Percentiles rank a stretch among this genome's conserved stretches.
Evolutionary conservation across 2,113 vertebrate species (phyloP).

Genomic region (Rynchops niger): DNA sequence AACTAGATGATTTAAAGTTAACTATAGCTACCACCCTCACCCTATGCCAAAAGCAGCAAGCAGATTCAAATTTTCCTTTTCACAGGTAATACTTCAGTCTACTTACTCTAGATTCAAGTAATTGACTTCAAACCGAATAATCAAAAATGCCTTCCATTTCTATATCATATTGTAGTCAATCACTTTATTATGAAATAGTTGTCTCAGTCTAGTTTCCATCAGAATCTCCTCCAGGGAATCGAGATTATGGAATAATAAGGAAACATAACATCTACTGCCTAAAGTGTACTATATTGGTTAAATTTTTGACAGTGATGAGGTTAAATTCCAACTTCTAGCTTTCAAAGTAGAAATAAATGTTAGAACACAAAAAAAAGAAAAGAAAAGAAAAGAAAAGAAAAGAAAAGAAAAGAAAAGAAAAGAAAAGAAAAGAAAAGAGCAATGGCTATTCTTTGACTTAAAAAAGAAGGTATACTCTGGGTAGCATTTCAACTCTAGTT

Average conservation of each 20-base stretch:
- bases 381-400: neutral
- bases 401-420: neutral
- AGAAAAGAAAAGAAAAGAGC: neutral
- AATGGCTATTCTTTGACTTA: neutral
- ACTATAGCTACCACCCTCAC: conserved; percentile 14
- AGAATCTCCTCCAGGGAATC: conserved; percentile 1
- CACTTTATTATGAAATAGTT: conserved; percentile 1
- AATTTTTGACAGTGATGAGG: neutral
- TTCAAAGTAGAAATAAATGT: neutral
- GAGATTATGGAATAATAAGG: neutral
- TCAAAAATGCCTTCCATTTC: conserved; percentile 25
- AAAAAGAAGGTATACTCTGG: neutral
- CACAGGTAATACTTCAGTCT: neutral
- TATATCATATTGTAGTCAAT: conserved; percentile 5
- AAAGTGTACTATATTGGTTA: neutral
- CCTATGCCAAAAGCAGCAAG: neutral
- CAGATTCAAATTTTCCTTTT: neutral
- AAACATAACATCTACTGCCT: neutral
- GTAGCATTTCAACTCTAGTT: neutral
- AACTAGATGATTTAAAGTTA: neutral
- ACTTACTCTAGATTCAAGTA: neutral
- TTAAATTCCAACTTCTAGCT: conserved; percentile 12
- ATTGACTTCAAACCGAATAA: conserved; percentile 5
- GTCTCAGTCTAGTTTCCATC: conserved; percentile 8
- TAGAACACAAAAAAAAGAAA: neutral